A percentile compares a stretch with the other conserved stretches of the same genome.
phyloP scores from a whole-genome alignment of 2,113 vertebrate genomes.

The Picathartes gymnocephalus region DNA sequence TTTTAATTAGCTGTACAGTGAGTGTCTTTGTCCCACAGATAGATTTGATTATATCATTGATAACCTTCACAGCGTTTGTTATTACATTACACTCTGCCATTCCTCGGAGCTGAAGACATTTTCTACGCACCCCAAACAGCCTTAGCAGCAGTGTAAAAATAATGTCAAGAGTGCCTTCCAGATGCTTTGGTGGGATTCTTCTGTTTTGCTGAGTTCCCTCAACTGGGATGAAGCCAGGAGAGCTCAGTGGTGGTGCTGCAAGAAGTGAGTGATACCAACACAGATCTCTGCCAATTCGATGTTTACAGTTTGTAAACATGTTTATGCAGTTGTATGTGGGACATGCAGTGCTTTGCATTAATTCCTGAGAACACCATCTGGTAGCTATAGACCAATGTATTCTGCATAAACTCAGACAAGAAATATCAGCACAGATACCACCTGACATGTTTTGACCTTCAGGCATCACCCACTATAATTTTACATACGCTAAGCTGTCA shows the following conservation, averaged over 20 bases:
- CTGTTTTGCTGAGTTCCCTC: conserved; percentile 47
- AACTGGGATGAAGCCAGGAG: conserved; percentile 38
- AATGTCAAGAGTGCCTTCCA: conserved; percentile 58
- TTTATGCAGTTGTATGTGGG: not conserved
- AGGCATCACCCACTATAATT: not conserved
- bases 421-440: not conserved
- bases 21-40: conserved; percentile 65
- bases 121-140: conserved; percentile 35
- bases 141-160: conserved; percentile 48
- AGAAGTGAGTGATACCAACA: conserved; percentile 13
- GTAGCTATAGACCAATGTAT: not conserved
- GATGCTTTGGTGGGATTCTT: conserved; percentile 57
- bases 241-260: conserved; percentile 23
- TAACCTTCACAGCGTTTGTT: conserved; percentile 57
- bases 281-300: conserved; percentile 1
- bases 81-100: conserved; percentile 3
- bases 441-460: not conserved
- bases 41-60: conserved; percentile 63
- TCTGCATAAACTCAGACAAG: not conserved
- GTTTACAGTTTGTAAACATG: not conserved
- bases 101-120: conserved; percentile 47
- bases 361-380: not conserved
- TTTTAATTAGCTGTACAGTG: conserved; percentile 75
- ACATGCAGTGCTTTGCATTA: not conserved
- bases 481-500: not conserved